A percentile compares a stretch with the other conserved stretches of the same genome.
These are phyloP conservation scores for Chiridota heheva DNA, from an alignment of 35 echinoderm and acorn worm genomes.

Conservation along the genomic window DNA sequence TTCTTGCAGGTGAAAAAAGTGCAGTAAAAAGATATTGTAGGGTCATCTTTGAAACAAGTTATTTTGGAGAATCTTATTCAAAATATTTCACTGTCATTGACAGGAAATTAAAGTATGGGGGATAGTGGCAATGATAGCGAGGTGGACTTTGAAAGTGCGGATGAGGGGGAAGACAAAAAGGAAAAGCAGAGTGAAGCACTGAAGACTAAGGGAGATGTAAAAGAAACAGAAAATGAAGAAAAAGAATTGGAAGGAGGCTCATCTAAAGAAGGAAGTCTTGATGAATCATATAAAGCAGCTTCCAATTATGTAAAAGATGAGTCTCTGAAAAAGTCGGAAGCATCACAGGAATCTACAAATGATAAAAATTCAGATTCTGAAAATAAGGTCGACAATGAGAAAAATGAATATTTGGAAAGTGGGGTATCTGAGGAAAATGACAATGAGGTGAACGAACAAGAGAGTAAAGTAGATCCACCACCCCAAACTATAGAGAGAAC, in stretches of 20 bases:
- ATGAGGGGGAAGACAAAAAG: constrained; percentile 40
- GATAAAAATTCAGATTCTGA: background rate
- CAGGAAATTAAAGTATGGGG: constrained; percentile 48
- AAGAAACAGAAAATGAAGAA: background rate
- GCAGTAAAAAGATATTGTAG: too few species aligned
- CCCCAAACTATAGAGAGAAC: constrained; percentile 23
- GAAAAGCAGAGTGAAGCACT: background rate
- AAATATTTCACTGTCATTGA: too few species aligned
- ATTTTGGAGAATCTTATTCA: too few species aligned
- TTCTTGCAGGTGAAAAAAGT: too few species aligned
- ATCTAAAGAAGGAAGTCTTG: background rate
- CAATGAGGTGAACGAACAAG: background rate
- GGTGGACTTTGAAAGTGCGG: constrained; percentile 58
- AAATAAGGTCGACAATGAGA: background rate
- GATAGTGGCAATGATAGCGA: constrained; percentile 54
- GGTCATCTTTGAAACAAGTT: too few species aligned
- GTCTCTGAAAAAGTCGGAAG: background rate
- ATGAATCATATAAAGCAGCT: background rate
- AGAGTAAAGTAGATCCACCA: background rate
- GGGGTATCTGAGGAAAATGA: background rate
- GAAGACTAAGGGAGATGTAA: constrained; percentile 4
- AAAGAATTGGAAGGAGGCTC: background rate
- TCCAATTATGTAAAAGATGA: background rate
- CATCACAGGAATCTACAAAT: background rate
- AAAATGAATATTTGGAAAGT: background rate